Conservation (phyloP, 1,140 invertebrate species). For the Ganaspis sp. region DNA sequence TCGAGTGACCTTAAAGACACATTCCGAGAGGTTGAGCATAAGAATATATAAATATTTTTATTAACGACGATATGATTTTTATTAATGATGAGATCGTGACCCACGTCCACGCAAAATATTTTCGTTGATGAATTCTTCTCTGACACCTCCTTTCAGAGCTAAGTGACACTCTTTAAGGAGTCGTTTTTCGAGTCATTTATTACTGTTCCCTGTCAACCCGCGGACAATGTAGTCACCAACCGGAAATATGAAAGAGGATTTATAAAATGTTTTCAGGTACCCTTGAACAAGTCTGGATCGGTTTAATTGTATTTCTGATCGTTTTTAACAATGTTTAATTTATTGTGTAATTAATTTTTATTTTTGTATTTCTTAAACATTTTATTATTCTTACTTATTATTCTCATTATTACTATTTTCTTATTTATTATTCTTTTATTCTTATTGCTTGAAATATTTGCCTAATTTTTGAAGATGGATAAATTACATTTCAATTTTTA, state of each 20-base stretch:
- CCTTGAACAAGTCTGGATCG: too few relatives aligned
- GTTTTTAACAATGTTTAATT: too few relatives aligned
- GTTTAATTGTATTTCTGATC: too few relatives aligned
- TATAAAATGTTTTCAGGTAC: not conserved
- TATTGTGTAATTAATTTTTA: too few relatives aligned
- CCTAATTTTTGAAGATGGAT: too few relatives aligned
- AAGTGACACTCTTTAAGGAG: slow-evolving; percentile 15
- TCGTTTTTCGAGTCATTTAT: slow-evolving; percentile 50
- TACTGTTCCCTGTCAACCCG: slow-evolving; percentile 47
- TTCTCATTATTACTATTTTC: too few relatives aligned
- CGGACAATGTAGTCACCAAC: slow-evolving; percentile 39
- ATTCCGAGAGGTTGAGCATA: slow-evolving; percentile 6
- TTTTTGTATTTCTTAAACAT: too few relatives aligned
- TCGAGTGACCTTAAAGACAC: slow-evolving; percentile 11
- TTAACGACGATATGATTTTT: slow-evolving; percentile 69
- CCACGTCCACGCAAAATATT: slow-evolving; percentile 49
- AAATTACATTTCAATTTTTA: too few relatives aligned
- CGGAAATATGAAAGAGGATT: not conserved
- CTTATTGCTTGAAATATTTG: too few relatives aligned
- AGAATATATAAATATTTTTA: slow-evolving; percentile 49
- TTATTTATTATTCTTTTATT: too few relatives aligned
- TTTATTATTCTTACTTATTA: too few relatives aligned
- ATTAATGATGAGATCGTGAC: slow-evolving; percentile 62
- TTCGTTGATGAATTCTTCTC: slow-evolving; percentile 40
- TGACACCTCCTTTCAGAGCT: slow-evolving; percentile 36